Conservation (phyloP, 2,797 vertebrate genomes). For the Chloroceryle inda region DNA sequence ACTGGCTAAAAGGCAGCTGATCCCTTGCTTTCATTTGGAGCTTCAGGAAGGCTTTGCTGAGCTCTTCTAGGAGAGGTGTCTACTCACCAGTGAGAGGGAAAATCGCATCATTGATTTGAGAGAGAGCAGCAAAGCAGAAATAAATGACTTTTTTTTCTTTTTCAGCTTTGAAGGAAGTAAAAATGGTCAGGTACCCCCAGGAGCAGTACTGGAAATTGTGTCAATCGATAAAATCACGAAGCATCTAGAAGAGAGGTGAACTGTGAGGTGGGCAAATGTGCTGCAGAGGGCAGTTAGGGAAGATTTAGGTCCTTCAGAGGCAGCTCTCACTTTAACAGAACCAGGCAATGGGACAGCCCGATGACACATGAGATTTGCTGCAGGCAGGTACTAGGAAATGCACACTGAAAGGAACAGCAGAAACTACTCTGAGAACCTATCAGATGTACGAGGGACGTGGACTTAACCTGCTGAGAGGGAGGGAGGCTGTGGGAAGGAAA, state of each 20-base stretch:
- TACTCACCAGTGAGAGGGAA: slow-evolving; percentile 2
- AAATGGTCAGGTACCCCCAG: slow-evolving; percentile 26
- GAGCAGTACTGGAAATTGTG: not conserved
- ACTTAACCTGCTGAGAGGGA: slow-evolving; percentile 10
- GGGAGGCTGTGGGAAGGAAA: slow-evolving; percentile 26
- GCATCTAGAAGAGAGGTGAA: not conserved
- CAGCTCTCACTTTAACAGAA: not conserved
- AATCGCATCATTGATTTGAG: slow-evolving; percentile 42
- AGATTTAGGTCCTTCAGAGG: not conserved
- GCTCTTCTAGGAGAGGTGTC: not conserved
- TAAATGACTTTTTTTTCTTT: not conserved
- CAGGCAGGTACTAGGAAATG: slow-evolving; percentile 18
- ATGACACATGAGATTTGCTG: not conserved
- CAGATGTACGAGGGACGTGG: not conserved
- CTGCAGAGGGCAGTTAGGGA: not conserved
- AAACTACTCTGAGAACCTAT: slow-evolving; percentile 3
- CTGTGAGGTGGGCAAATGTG: slow-evolving; percentile 18
- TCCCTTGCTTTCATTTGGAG: not conserved
- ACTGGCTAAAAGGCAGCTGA: not conserved
- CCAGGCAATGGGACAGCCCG: not conserved
- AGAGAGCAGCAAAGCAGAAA: slow-evolving; percentile 40
- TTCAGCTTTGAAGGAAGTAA: slow-evolving; percentile 35
- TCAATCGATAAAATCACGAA: slow-evolving; percentile 39
- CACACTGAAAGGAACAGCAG: slow-evolving; percentile 5
- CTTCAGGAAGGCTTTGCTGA: slow-evolving; percentile 10